Conservation (phyloP, 2,888 invertebrate species). For the Callinectes sapidus region DNA sequence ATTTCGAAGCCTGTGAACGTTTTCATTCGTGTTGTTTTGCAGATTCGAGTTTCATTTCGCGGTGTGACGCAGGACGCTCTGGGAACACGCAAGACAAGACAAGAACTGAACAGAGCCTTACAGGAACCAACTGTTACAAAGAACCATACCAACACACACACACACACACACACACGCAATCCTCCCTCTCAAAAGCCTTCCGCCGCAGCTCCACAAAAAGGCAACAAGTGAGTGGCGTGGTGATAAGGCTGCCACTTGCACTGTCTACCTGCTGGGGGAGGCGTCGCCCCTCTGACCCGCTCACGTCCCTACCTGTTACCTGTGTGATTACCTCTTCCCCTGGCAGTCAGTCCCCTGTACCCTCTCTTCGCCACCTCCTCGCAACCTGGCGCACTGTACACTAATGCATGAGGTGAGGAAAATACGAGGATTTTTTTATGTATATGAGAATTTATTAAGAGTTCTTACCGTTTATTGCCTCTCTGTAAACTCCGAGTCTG, state of each 20-base stretch:
- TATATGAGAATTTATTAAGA: neutral
- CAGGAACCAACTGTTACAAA: neutral
- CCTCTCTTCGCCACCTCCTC: neutral
- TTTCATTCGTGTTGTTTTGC: neutral
- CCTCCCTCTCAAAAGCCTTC: conserved; percentile 9
- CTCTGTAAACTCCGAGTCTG: neutral
- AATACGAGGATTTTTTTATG: neutral
- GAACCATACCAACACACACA: neutral
- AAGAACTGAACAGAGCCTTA: neutral
- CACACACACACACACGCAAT: conserved; percentile 29
- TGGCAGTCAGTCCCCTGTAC: neutral
- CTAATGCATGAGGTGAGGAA: neutral
- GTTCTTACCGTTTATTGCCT: neutral
- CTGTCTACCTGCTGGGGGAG: conserved; percentile 12
- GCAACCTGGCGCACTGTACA: neutral
- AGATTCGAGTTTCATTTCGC: neutral
- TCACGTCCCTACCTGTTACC: conserved; percentile 30
- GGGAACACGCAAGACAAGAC: neutral
- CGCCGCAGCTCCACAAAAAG: neutral
- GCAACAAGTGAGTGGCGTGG: conserved; percentile 14
- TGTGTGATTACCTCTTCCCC: neutral
- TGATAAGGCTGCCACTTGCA: conserved; percentile 28
- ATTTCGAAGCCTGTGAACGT: neutral
- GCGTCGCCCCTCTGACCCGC: conserved; percentile 18
- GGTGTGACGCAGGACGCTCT: neutral